Base-by-base conservation (phyloP, 2,888 invertebrate species). In the Ophion obscuratus region DNA sequence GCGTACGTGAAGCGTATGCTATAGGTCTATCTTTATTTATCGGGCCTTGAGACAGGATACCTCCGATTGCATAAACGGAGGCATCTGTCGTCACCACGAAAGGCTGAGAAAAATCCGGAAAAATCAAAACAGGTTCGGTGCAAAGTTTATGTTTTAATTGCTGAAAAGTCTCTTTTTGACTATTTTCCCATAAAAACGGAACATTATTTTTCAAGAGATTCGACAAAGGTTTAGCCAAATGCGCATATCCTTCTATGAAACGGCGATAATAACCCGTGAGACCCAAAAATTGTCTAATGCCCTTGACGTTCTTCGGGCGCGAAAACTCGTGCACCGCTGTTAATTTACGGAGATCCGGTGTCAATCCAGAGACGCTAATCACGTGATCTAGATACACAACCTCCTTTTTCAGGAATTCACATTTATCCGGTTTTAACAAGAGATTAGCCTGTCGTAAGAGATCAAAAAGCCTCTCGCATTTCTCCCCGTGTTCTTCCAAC, bases 261-360 rank as follows among this genome's bases (percentile, higher is more conserved):
- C 82, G n/a, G 44, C 87, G 9, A 68, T 88, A 88, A 70, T 86
- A 87, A 4, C 77, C 82, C 0, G 82, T 77, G 0, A 88, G 59
- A 0, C 83, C 86, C 17, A 87, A 36, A 47, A 87, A 85, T 61
- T 83, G 82, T 57, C 84, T 70, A 36, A 88, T 59, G 2, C 79
- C 74, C 36, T 85, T 87, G 5, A 77, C 68, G 17, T 71, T 87
- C 10, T n/a, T 64, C 1, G 87, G 87, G 17, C 14, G 57, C 3
- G 86, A 76, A 31, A 80, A 87, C 6, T 81, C 44, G 64, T 80
- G 20, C 5, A 88, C 84, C 2, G 84, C 85, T 20, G 24, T 24
- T 24, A 24, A 24, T 24, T 24, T 24, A 24, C 24, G 24, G 24
- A 2, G 24, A 24, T 24, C 24, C 1, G 87, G 84, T 59, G 59